phyloP scores from a whole-genome alignment of 1,140 invertebrate species.

The Sesamia nonagrioides region DNA sequence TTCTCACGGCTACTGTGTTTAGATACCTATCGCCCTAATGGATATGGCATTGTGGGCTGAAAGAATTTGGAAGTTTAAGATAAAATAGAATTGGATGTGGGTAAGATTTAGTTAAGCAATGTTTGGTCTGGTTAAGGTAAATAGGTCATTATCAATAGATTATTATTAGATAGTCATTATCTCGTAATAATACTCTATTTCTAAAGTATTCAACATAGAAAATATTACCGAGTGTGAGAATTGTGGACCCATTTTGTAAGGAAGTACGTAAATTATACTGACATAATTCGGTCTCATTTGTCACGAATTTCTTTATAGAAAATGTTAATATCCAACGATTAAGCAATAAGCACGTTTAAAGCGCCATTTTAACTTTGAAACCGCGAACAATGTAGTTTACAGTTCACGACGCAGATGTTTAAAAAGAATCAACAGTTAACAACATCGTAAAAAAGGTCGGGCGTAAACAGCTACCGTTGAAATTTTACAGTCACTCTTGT shows the following conservation, averaged over 20 bases:
- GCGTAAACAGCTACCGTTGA: constrained; percentile 83
- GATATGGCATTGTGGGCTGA: neutral
- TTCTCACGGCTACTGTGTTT: constrained; percentile 22
- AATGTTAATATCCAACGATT: constrained; percentile 38
- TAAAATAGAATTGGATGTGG: neutral
- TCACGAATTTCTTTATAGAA: constrained; percentile 5
- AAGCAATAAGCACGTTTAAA: constrained; percentile 52
- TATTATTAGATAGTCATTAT: too few relatives aligned
- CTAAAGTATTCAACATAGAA: neutral
- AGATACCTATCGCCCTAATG: neutral
- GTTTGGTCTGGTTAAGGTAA: neutral
- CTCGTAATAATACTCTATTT: neutral
- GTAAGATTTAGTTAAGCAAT: neutral
- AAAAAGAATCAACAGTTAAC: constrained; percentile 86
- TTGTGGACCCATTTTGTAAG: neutral
- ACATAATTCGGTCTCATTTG: neutral
- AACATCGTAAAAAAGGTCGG: constrained; percentile 83
- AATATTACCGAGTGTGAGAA: neutral
- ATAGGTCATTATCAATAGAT: neutral
- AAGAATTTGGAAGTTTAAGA: neutral
- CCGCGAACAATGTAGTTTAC: constrained; percentile 85
- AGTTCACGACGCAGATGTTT: constrained; percentile 83
- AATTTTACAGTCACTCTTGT: constrained; percentile 83
- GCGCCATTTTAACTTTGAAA: constrained; percentile 70
- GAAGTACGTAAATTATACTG: neutral